Conservation (phyloP, 2,888 invertebrate species). For the Amphimallon solstitiale region DNA sequence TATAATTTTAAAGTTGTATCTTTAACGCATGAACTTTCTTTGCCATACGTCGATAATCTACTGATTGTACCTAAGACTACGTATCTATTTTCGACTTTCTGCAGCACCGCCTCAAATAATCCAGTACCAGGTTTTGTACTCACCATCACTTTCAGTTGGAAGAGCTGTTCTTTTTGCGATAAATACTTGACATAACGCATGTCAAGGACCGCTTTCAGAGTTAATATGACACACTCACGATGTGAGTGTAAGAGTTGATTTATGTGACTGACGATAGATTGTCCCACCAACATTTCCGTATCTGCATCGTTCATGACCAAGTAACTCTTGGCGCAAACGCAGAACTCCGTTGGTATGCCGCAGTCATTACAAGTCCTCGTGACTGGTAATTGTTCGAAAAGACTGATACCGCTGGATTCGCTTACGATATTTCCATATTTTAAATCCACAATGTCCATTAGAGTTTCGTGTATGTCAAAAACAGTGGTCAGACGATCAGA, state of each 20-base stretch:
- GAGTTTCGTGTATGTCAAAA: conserved; percentile 83
- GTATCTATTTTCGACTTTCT: neutral
- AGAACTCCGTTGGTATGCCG: conserved; percentile 84
- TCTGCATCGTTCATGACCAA: conserved; percentile 67
- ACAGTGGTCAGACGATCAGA: conserved; percentile 78
- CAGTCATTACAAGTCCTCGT: conserved; percentile 80
- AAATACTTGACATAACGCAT: conserved; percentile 69
- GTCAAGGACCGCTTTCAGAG: conserved; percentile 70
- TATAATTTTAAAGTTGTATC: conserved; percentile 23
- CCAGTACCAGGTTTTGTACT: conserved; percentile 28
- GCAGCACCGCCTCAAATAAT: conserved; percentile 20
- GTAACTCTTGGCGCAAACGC: conserved; percentile 79
- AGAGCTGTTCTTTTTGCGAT: conserved; percentile 37
- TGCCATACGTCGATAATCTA: conserved; percentile 17
- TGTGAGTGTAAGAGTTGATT: conserved; percentile 71
- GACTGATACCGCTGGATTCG: conserved; percentile 72
- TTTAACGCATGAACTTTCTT: conserved; percentile 23
- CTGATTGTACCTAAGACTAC: conserved; percentile 13
- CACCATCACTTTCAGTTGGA: conserved; percentile 19
- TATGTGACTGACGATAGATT: conserved; percentile 71
- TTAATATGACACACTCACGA: conserved; percentile 73
- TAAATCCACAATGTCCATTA: conserved; percentile 72
- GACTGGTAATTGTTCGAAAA: conserved; percentile 77
- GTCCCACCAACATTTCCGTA: conserved; percentile 68
- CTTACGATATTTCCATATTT: conserved; percentile 52